Evolutionary conservation across 2,888 invertebrate species (phyloP).

Genomic region (Lordiphosa fenestrarum): DNA sequence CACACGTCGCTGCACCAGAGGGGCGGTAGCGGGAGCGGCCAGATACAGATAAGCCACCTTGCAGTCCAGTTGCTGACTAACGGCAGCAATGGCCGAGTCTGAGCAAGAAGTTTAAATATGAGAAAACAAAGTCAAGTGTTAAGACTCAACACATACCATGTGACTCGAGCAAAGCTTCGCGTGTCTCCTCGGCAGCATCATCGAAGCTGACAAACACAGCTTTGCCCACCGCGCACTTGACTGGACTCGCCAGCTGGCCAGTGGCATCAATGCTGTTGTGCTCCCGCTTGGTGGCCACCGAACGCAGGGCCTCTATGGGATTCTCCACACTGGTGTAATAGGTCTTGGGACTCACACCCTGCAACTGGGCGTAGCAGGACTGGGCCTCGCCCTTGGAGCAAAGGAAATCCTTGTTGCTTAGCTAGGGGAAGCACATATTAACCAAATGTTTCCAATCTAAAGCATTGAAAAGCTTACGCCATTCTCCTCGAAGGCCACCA

Average conservation of each 20-base stretch:
- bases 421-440: conserved; percentile 63
- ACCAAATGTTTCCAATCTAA: no score
- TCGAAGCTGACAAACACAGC: conserved; percentile 83
- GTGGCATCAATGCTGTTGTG: conserved; percentile 56
- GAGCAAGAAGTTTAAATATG: conserved; percentile 1
- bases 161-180: conserved; percentile 81
- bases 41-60: conserved; percentile 68
- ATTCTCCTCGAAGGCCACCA: conserved; percentile 82
- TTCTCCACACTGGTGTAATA: conserved; percentile 85
- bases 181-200: conserved; percentile 81
- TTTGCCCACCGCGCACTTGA: conserved; percentile 80
- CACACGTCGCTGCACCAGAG: conserved; percentile 50
- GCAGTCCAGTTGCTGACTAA: conserved; percentile 81
- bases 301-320: conserved; percentile 82
- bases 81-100: conserved; percentile 82
- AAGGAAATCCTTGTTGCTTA: conserved; percentile 81
- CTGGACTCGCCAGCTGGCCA: conserved; percentile 58
- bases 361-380: conserved; percentile 80
- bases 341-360: conserved; percentile 77
- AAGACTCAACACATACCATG: conserved; percentile 45
- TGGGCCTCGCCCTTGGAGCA: conserved; percentile 77
- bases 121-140: neutral
- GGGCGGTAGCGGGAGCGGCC: conserved; percentile 50
- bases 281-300: conserved; percentile 80
- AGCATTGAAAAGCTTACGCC: conserved; percentile 76